phyloP scores from a whole-genome alignment of 2,888 invertebrate species.

The Erpobdella octoculata region DNA sequence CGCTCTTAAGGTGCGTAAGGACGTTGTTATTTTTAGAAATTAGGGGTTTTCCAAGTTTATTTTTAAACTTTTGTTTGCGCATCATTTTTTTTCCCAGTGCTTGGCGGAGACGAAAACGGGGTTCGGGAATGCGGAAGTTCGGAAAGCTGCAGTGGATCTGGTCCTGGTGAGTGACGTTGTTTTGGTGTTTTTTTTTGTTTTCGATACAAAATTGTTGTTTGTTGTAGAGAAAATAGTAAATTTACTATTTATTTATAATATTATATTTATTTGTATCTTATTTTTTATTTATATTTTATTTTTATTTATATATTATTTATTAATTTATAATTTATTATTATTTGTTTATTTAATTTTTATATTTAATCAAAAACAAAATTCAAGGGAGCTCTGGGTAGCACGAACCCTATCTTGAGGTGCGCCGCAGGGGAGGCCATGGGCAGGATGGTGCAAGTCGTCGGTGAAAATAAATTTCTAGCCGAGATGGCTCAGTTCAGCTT shows the following conservation, averaged over 20 bases:
- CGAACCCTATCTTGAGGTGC: constrained; percentile 67
- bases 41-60: neutral
- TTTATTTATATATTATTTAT: too few species aligned
- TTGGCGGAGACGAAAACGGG: constrained; percentile 74
- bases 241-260: too few species aligned
- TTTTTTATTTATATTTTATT: too few species aligned
- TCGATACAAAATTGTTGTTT: too few species aligned
- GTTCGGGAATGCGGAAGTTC: constrained; percentile 80
- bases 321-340: too few species aligned
- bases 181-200: too few species aligned
- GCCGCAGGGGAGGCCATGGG: constrained; percentile 91
- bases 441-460: constrained; percentile 79
- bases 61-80: neutral
- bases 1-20: constrained; percentile 63
- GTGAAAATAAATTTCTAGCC: constrained; percentile 76
- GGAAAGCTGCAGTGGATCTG: constrained; percentile 66
- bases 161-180: constrained; percentile 60
- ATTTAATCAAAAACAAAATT: too few species aligned
- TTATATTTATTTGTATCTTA: too few species aligned
- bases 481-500: constrained; percentile 82
- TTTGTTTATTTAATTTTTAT: too few species aligned
- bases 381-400: constrained; percentile 53
- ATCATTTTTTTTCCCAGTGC: constrained; percentile 52
- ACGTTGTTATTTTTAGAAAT: neutral
- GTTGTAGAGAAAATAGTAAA: too few species aligned